Conservation (phyloP, 2,113 vertebrate genomes). For the Nicator chloris region DNA sequence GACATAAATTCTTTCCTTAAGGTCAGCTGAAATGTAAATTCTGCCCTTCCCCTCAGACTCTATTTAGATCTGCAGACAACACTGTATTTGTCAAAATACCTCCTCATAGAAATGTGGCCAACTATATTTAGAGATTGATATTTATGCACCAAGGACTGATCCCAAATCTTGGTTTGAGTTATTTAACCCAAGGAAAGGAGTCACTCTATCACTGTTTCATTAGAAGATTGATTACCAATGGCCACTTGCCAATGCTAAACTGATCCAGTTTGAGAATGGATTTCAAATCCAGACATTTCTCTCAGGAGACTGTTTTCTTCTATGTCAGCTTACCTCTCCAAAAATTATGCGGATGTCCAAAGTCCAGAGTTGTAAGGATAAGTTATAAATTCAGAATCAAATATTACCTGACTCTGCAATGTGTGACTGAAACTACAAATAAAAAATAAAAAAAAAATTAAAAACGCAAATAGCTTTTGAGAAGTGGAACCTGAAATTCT, state of each 20-base stretch:
- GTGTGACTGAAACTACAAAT: fast-evolving
- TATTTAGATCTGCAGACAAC: not conserved
- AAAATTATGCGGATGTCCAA: not conserved
- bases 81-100: not conserved
- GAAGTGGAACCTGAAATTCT: not conserved
- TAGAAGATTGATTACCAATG: not conserved
- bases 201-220: not conserved
- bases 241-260: not conserved
- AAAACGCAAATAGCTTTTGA: not conserved
- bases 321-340: not conserved
- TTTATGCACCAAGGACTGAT: not conserved
- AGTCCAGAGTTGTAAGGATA: not conserved
- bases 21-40: not conserved
- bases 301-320: not conserved
- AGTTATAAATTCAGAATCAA: not conserved
- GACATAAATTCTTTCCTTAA: not conserved
- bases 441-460: not conserved
- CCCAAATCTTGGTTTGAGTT: not conserved
- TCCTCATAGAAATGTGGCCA: not conserved
- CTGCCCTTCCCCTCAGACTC: not conserved
- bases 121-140: not conserved
- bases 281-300: not conserved
- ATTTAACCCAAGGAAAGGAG: slow-evolving; percentile 1
- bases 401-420: not conserved
- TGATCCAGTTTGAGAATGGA: not conserved